These are phyloP conservation scores for Alca torda DNA, from an alignment of 2,797 vertebrate species.

Conservation along the genomic window DNA sequence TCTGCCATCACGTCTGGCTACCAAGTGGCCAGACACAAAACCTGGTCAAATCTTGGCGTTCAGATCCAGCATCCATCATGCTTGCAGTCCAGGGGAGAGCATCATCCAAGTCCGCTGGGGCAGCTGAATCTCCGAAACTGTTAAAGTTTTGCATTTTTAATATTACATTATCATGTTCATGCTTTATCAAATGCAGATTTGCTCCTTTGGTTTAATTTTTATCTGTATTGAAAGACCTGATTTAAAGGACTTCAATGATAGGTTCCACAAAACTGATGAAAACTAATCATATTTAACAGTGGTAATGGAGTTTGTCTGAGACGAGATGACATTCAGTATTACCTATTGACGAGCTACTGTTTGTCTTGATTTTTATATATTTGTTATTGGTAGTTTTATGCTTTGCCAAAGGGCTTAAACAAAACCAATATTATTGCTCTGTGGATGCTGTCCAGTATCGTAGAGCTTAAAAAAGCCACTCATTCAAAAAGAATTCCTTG, in stretches of 20 bases:
- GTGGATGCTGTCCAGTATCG: neutral
- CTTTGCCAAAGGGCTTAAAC: neutral
- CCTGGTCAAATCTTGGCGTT: neutral
- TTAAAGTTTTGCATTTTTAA: neutral
- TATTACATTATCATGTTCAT: fast-evolving
- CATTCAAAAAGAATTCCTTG: neutral
- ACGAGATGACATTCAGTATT: neutral
- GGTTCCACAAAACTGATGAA: neutral
- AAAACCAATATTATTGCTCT: neutral
- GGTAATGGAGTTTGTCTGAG: neutral
- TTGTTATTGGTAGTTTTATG: neutral
- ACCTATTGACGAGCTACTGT: neutral
- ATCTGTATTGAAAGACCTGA: neutral
- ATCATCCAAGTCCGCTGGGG: neutral
- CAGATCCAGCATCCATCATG: neutral
- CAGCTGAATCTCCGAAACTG: neutral
- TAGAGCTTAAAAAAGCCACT: neutral
- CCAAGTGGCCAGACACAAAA: neutral
- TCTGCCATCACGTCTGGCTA: fast-evolving
- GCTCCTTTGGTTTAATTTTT: neutral
- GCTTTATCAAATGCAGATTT: neutral
- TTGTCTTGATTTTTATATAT: neutral
- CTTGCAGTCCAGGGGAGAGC: neutral
- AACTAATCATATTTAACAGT: neutral
- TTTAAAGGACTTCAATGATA: neutral